A percentile compares a stretch with the other conserved stretches of the same genome.
phyloP scores from a whole-genome alignment of 2,888 invertebrate species.

The Eurois occulta region DNA sequence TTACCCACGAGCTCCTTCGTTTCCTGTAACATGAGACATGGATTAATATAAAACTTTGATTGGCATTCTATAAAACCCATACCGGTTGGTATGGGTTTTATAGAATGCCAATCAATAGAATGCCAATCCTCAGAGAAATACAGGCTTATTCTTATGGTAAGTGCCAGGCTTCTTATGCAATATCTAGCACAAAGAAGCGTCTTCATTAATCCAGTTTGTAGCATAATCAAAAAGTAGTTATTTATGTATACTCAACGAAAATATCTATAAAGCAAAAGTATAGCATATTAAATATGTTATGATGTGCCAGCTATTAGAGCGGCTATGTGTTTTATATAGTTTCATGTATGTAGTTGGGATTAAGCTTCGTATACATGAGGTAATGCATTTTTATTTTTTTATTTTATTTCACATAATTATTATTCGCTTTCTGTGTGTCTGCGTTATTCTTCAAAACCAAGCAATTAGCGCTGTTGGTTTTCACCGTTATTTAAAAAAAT shows the following conservation, averaged over 20 bases:
- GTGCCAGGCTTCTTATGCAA: background rate
- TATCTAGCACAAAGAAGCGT: background rate
- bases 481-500: background rate
- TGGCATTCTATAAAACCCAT: too few species aligned
- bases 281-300: conserved; percentile 45
- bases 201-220: background rate
- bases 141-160: too few species aligned
- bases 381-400: background rate
- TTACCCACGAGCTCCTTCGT: too few species aligned
- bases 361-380: conserved; percentile 28
- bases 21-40: too few species aligned
- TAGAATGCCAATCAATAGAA: too few species aligned
- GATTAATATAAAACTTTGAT: too few species aligned
- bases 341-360: conserved; percentile 13
- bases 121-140: too few species aligned
- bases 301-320: conserved; percentile 7
- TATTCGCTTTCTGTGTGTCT: background rate
- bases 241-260: too few species aligned
- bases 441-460: background rate
- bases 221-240: conserved; percentile 5
- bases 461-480: background rate
- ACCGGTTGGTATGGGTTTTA: too few species aligned
- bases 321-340: conserved; percentile 39
- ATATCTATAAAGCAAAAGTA: conserved; percentile 25
- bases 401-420: background rate